A percentile compares a stretch with the other conserved stretches of the same genome.
These are phyloP conservation scores for Sinotaia quadrata DNA, from an alignment of 2,888 invertebrate genomes.

Conservation along the genomic window DNA sequence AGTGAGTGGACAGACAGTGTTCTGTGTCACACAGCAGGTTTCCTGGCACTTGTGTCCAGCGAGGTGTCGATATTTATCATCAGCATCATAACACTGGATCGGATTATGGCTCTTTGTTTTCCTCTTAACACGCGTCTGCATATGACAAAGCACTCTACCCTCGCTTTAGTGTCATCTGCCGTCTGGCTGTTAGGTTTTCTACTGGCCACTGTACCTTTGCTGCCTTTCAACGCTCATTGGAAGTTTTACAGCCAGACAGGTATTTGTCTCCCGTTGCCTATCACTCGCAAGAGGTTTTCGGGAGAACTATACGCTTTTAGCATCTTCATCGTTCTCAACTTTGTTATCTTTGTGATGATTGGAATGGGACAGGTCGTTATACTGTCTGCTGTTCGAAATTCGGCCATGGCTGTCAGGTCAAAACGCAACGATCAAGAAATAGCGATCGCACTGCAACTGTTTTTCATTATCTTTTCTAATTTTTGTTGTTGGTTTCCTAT, in stretches of 20 bases:
- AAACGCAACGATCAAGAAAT: not conserved
- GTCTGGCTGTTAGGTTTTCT: constrained; percentile 58
- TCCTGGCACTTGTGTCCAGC: constrained; percentile 71
- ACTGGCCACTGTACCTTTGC: constrained; percentile 61
- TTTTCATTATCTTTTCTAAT: not conserved
- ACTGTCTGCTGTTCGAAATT: constrained; percentile 49
- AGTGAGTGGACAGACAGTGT: constrained; percentile 45
- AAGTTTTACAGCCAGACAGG: constrained; percentile 62
- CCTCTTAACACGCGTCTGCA: constrained; percentile 72
- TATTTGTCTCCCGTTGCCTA: constrained; percentile 68
- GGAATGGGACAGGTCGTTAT: constrained; percentile 65
- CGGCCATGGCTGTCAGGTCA: not conserved
- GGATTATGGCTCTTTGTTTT: constrained; percentile 77
- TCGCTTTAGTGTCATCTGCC: constrained; percentile 40
- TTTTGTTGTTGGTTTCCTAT: constrained; percentile 20
- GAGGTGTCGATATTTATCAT: constrained; percentile 78
- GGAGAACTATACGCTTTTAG: constrained; percentile 69
- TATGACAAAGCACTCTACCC: constrained; percentile 48
- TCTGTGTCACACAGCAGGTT: constrained; percentile 47
- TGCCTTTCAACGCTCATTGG: constrained; percentile 38
- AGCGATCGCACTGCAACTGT: not conserved
- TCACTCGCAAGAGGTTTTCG: constrained; percentile 63
- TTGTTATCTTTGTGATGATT: constrained; percentile 61
- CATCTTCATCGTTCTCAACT: constrained; percentile 66
- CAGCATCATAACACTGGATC: constrained; percentile 78